Conservation (phyloP, 64 coral and sea anemone species). For the Dendronephthya gigantea region DNA sequence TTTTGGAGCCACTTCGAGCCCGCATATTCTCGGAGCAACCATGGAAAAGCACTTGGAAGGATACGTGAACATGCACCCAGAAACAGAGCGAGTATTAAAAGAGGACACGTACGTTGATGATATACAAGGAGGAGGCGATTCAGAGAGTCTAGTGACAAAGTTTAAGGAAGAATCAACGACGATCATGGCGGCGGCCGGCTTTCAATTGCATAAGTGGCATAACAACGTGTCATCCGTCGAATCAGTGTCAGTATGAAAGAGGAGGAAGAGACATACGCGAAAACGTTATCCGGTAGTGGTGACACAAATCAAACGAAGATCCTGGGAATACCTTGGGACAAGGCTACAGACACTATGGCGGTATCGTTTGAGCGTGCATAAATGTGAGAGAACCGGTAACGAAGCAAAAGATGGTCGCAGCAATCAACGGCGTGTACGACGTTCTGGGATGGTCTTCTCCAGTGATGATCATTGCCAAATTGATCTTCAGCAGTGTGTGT, state of each 20-base stretch:
- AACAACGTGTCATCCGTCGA: constrained; percentile 20
- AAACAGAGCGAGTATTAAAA: too few species aligned
- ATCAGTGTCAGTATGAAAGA: background rate
- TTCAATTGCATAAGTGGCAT: too few species aligned
- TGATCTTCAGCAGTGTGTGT: constrained; percentile 37
- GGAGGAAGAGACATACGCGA: constrained; percentile 23
- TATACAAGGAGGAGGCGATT: too few species aligned
- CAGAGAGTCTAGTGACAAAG: too few species aligned
- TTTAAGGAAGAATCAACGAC: too few species aligned
- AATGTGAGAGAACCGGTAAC: background rate
- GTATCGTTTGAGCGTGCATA: constrained; percentile 22
- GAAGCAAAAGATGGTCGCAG: constrained; percentile 31
- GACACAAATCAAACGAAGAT: constrained; percentile 26
- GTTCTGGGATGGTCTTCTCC: constrained; percentile 33
- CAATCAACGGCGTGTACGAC: constrained; percentile 34
- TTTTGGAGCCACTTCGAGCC: background rate
- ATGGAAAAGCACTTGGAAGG: too few species aligned
- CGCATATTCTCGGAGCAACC: background rate
- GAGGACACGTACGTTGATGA: too few species aligned
- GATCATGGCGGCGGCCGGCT: too few species aligned
- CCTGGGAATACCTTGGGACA: constrained; percentile 46
- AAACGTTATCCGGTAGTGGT: background rate
- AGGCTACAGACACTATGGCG: constrained; percentile 3
- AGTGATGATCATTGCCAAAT: constrained; percentile 34
- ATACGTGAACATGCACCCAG: too few species aligned